A percentile compares a stretch with the other conserved stretches of the same genome.
Conservation (phyloP, 2,888 invertebrate species). For the Entomobrya multifasciata region DNA sequence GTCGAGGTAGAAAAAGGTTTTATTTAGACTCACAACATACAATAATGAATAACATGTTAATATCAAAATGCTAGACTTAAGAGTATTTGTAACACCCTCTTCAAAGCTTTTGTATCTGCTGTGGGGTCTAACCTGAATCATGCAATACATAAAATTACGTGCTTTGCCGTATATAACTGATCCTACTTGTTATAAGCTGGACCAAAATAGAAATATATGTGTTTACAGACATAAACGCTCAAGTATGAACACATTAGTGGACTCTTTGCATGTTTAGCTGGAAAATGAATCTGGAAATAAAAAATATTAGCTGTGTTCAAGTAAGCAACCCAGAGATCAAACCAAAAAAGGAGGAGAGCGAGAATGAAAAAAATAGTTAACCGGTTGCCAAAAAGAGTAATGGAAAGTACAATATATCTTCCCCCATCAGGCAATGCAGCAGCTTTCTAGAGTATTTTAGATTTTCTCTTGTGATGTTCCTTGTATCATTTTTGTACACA, state of each 20-base stretch:
- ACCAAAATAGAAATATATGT: too few relatives aligned
- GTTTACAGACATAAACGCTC: too few relatives aligned
- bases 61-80: conserved; percentile 29
- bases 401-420: conserved; percentile 67
- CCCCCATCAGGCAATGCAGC: conserved; percentile 56
- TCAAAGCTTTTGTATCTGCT: not conserved
- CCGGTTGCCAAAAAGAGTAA: conserved; percentile 65
- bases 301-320: conserved; percentile 46
- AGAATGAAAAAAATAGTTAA: conserved; percentile 48
- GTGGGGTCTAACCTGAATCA: not conserved
- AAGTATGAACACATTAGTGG: conserved; percentile 26
- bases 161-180: not conserved
- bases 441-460: conserved; percentile 39
- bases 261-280: conserved; percentile 66
- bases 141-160: not conserved
- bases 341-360: conserved; percentile 45
- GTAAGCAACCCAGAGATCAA: conserved; percentile 65
- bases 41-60: conserved; percentile 24
- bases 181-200: too few relatives aligned
- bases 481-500: conserved; percentile 17
- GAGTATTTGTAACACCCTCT: conserved; percentile 33
- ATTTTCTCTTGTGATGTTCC: conserved; percentile 36
- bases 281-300: conserved; percentile 66
- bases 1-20: not conserved
- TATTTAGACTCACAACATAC: not conserved